Evolutionary conservation across 2,113 vertebrate genomes (phyloP).

Genomic region (Chaetodon trifascialis): DNA sequence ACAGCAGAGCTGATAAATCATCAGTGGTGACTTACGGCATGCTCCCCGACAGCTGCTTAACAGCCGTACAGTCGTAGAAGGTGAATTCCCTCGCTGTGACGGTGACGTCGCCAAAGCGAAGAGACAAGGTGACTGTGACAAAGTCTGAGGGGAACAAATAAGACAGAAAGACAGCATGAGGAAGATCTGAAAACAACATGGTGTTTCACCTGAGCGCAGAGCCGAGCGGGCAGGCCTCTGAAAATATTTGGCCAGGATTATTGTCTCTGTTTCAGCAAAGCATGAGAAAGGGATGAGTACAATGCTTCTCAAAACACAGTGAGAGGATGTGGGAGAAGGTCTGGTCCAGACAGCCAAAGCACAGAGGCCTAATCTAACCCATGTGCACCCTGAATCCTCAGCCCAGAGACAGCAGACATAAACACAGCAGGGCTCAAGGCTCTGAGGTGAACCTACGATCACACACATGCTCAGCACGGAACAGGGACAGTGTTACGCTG

Average conservation of each 20-base stretch:
- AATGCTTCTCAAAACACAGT: constrained; percentile 38
- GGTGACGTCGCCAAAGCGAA: constrained; percentile 88
- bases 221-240: neutral
- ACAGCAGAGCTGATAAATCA: constrained; percentile 25
- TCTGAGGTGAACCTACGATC: neutral
- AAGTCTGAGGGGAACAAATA: constrained; percentile 86
- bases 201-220: neutral
- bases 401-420: constrained; percentile 32
- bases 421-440: constrained; percentile 30
- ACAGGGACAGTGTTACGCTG: neutral
- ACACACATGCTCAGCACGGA: neutral
- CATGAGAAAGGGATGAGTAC: constrained; percentile 10
- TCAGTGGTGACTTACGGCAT: constrained; percentile 88
- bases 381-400: constrained; percentile 47
- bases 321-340: constrained; percentile 22
- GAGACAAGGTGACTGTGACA: constrained; percentile 88
- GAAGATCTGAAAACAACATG: neutral
- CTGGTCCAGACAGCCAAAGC: constrained; percentile 43
- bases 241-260: constrained; percentile 57
- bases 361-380: constrained; percentile 50
- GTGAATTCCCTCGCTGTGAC: constrained; percentile 88
- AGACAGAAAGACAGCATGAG: neutral
- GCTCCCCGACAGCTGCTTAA: constrained; percentile 89
- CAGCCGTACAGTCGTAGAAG: constrained; percentile 93
- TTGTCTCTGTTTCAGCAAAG: constrained; percentile 10